Base-by-base conservation (phyloP, 2,797 vertebrate species). In the Psittacula echo region DNA sequence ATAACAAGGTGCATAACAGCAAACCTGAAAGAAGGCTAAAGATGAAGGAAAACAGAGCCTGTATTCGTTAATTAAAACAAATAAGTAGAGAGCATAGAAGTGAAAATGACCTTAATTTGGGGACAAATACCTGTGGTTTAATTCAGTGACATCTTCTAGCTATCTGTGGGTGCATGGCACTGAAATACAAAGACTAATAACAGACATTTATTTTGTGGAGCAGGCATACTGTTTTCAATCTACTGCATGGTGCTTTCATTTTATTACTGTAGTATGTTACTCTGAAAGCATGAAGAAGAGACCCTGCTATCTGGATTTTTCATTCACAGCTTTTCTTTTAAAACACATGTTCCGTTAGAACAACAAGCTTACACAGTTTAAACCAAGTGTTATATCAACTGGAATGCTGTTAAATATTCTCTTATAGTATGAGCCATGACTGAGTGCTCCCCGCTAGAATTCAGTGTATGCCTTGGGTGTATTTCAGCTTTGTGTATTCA, bases 1-100 rank as follows among this genome's bases (percentile, higher is more conserved):
- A 91, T 84, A 96, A 90, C 87, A 97, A 95, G 74, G 85, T 93
- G 54, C 48, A 50, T 76, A 91, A 87, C 47, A 64, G 47, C 58
- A 80, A 85, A 76, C 20, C 82, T 68, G 56, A 96, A 71, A 75
- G 65, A 82, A 93, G 51, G 37, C 54, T 91, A 70, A 81, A 71
- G 73, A 94, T 50, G 83, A 94, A 91, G 65, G 60, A 86, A 91
- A 96, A 34, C 60, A 89, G 74, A 80, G 24, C 11, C 87, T 78
- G 67, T 42, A 73, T 29, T 89, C 54, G 34, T 72, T 94, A 89
- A 81, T 84, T 82, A 72, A 89, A 93, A 92, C 22, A 87, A 89
- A n/a, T 54, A 90, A 64, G 58, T 78, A 77, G 24, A 70, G 6
- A 83, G 12, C 7, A 60, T 5, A 50, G 15, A 89, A 85, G 48